A percentile compares a stretch with the other conserved stretches of the same genome.
These are phyloP conservation scores for Anastrepha ludens DNA, from an alignment of 1,140 invertebrate genomes.

Conservation along the genomic window DNA sequence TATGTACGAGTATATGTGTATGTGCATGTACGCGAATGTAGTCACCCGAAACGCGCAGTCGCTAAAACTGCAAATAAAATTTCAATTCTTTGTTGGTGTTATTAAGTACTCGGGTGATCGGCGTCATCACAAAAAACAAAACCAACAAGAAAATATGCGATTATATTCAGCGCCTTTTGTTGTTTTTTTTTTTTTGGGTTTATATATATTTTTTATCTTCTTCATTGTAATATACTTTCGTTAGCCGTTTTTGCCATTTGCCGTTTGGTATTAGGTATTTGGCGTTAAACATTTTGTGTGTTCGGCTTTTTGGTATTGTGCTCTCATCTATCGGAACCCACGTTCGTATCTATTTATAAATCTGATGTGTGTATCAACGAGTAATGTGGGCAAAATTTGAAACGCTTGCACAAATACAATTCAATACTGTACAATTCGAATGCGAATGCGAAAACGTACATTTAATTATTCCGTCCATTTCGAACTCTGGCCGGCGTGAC, in stretches of 20 bases:
- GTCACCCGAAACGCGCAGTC: neutral
- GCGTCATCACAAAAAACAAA: neutral
- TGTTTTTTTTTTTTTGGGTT: neutral
- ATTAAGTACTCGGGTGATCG: neutral
- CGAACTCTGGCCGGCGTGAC: neutral
- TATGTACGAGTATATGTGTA: neutral
- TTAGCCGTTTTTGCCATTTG: neutral
- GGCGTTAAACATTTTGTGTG: neutral
- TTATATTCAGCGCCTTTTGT: conserved; percentile 5
- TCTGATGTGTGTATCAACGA: conserved; percentile 39
- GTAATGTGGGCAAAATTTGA: conserved; percentile 19
- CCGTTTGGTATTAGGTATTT: neutral
- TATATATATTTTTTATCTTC: neutral
- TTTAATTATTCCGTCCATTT: conserved; percentile 19
- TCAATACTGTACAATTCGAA: neutral
- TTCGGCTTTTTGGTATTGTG: conserved; percentile 24
- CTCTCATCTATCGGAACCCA: conserved; percentile 45
- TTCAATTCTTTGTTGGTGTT: conserved; percentile 3
- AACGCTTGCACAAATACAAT: conserved; percentile 26
- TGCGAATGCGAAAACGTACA: neutral
- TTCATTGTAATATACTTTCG: conserved; percentile 8
- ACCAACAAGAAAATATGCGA: neutral
- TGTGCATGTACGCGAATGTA: neutral
- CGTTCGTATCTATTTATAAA: conserved; percentile 44
- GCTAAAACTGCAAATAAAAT: conserved; percentile 1